Percentiles rank a stretch among this genome's conserved stretches.
Evolutionary conservation across 1,140 invertebrate genomes (phyloP).

Genomic region (Agrilus planipennis): DNA sequence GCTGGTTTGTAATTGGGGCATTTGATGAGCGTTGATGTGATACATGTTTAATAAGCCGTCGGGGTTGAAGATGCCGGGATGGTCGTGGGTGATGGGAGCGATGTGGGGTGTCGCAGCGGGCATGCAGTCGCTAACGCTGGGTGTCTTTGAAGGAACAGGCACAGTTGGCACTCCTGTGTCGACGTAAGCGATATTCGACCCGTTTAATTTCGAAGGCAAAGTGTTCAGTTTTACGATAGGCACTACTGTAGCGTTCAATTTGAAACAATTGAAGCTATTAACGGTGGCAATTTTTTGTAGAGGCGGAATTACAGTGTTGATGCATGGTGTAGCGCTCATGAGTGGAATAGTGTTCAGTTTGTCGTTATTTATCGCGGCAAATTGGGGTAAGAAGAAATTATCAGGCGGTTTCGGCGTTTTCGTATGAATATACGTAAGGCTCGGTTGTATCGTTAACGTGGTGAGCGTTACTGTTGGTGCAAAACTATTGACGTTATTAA

Average conservation of each 20-base stretch:
- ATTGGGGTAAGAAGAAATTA: slow-evolving; percentile 27
- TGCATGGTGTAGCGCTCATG: slow-evolving; percentile 23
- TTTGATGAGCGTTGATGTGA: too few species aligned
- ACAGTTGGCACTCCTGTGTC: slow-evolving; percentile 2
- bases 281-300: slow-evolving; percentile 26
- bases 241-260: slow-evolving; percentile 32
- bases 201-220: slow-evolving; percentile 26
- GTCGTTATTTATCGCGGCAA: slow-evolving; percentile 22
- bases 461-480: slow-evolving; percentile 25
- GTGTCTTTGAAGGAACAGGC: slow-evolving; percentile 1
- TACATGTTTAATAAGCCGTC: too few species aligned
- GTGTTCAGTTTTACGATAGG: slow-evolving; percentile 32
- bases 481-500: slow-evolving; percentile 16
- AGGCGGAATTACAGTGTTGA: slow-evolving; percentile 26
- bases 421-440: slow-evolving; percentile 28
- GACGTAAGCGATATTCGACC: slow-evolving; percentile 12
- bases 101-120: background rate
- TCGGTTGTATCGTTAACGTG: slow-evolving; percentile 25
- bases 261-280: slow-evolving; percentile 32
- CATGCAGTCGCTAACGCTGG: slow-evolving; percentile 2
- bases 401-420: slow-evolving; percentile 30
- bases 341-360: slow-evolving; percentile 26
- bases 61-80: too few species aligned
- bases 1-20: too few species aligned
- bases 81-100: background rate